Evolutionary conservation across 2,797 vertebrate species (phyloP).

Genomic region (Apodemus agrarius): DNA sequence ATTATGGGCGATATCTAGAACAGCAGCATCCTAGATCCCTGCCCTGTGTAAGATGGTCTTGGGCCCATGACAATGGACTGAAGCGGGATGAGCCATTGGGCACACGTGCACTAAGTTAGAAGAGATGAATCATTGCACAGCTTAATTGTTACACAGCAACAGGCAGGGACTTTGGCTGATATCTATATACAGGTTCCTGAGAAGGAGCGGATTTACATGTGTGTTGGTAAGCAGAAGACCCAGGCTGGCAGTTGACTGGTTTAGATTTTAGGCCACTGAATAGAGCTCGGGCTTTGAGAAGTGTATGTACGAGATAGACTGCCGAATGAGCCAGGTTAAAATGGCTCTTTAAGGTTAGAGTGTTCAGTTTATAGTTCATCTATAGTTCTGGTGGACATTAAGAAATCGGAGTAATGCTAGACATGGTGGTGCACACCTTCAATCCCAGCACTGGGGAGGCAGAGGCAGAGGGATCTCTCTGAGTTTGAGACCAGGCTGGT

Average conservation of each 20-base stretch:
- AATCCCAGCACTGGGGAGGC: background rate
- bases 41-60: background rate
- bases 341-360: background rate
- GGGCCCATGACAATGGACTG: background rate
- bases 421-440: background rate
- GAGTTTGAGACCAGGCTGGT: background rate
- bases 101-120: background rate
- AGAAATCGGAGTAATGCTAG: background rate
- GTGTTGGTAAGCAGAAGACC: background rate
- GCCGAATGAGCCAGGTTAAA: background rate
- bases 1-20: rapidly evolving
- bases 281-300: background rate
- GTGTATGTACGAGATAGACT: background rate
- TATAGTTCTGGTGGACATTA: background rate
- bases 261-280: background rate
- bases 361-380: background rate
- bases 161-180: background rate
- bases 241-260: background rate
- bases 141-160: background rate
- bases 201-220: background rate
- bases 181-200: background rate
- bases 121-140: background rate
- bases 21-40: background rate
- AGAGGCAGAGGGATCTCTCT: background rate
- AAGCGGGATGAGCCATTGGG: background rate